Evolutionary conservation across 2,888 invertebrate species (phyloP).

Genomic region (Synergus japonicus): DNA sequence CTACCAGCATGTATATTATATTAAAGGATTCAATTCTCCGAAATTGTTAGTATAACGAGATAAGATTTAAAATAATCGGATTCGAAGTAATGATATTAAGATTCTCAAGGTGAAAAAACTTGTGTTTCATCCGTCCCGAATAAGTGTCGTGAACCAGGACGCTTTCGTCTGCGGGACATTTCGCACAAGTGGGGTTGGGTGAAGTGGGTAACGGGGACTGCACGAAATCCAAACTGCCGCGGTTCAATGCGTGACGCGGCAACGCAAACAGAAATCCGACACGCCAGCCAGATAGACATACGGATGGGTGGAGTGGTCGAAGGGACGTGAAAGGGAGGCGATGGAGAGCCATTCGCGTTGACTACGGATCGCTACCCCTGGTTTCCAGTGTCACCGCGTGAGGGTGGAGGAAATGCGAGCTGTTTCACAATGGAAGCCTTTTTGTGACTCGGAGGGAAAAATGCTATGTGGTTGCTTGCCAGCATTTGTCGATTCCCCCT

Average conservation of each 20-base stretch:
- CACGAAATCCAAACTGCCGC: constrained; percentile 69
- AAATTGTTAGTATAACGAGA: not conserved
- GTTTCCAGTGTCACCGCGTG: constrained; percentile 66
- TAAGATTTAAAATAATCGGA: not conserved
- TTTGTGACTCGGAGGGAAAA: constrained; percentile 54
- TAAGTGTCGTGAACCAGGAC: constrained; percentile 34
- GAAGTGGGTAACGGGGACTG: constrained; percentile 43
- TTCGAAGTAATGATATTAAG: not conserved
- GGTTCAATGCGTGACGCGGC: constrained; percentile 73
- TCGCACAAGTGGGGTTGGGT: constrained; percentile 24
- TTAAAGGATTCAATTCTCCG: not conserved
- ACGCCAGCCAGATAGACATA: constrained; percentile 62
- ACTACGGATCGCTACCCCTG: constrained; percentile 71
- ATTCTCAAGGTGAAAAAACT: not conserved
- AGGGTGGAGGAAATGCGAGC: constrained; percentile 74
- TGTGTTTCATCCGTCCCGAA: constrained; percentile 18
- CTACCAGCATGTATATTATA: no score
- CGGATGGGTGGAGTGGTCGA: constrained; percentile 51
- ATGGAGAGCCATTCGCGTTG: constrained; percentile 77
- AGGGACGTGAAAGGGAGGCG: constrained; percentile 67
- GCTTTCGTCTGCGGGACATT: constrained; percentile 9
- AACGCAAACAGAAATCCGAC: constrained; percentile 76
- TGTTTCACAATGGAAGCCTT: constrained; percentile 71
- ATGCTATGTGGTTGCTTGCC: constrained; percentile 11
- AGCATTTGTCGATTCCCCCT: constrained; percentile 35